phyloP scores from a whole-genome alignment of 2,888 invertebrate genomes.

The Morpho helenor region DNA sequence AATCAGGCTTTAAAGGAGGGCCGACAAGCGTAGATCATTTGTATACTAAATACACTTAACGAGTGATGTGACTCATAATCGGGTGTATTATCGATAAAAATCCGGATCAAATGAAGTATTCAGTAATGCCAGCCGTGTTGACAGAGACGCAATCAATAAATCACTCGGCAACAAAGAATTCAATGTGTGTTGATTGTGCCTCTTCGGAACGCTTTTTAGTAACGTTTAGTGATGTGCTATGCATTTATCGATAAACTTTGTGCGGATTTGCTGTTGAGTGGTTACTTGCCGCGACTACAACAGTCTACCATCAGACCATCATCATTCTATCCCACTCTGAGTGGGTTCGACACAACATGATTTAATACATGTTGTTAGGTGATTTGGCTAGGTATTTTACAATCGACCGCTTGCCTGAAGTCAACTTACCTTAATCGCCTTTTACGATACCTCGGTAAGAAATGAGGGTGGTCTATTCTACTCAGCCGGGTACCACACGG shows the following conservation, averaged over 20 bases:
- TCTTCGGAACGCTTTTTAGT: conserved; percentile 72
- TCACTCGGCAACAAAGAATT: conserved; percentile 75
- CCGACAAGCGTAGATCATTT: conserved; percentile 56
- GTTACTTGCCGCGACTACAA: too few species aligned
- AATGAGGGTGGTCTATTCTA: too few species aligned
- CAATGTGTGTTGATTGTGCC: conserved; percentile 78
- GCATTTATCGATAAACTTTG: conserved; percentile 35
- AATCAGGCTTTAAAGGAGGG: conserved; percentile 39
- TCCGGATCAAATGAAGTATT: conserved; percentile 79
- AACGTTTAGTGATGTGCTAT: conserved; percentile 47
- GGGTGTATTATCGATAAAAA: conserved; percentile 73
- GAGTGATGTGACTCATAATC: conserved; percentile 71
- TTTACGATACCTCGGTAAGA: too few species aligned
- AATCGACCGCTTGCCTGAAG: too few species aligned
- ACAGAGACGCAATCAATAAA: conserved; percentile 79
- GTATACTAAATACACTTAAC: conserved; percentile 73
- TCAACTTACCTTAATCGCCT: too few species aligned
- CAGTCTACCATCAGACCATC: too few species aligned
- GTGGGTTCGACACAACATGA: too few species aligned
- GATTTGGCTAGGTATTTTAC: too few species aligned
- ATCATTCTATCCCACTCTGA: too few species aligned
- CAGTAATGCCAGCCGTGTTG: conserved; percentile 69
- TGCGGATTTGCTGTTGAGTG: too few species aligned
- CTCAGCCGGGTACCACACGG: too few species aligned
- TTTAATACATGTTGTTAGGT: too few species aligned